Base-by-base conservation (phyloP, 2,113 vertebrate genomes). In the Trematocara zebra region DNA sequence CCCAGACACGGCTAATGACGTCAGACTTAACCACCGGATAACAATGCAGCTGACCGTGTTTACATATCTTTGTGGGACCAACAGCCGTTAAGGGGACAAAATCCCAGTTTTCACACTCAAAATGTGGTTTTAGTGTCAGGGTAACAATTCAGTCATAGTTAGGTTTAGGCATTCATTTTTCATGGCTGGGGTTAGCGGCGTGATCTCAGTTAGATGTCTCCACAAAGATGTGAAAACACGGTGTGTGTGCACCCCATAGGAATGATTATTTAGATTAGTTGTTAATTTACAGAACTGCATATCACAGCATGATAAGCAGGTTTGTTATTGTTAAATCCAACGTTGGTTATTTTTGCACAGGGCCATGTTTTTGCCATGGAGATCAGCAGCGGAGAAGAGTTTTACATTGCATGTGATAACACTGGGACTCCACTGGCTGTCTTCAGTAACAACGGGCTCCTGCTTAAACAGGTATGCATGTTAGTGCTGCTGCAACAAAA, bases 331-430 rank as follows among this genome's bases (percentile, higher is more conserved):
- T 54, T 53, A 8, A 37, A 20, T 31, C 33, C 15, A 47, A 18
- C n/a, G 10, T 3, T 85, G 15, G 80, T 42, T 76, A 2, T 76
- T 78, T 15, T 54, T 85, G 26, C 67, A 37, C 87, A 95, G 94
- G 99, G 98, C 40, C 99, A 99, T 56, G 97, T 99, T 72, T 99
- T 99, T 89, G 98, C 99, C 8, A 99, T 99, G 98, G 99, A 99
- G 91, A 98, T 99, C 88, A 99, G 98, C 95, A 99, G 98, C 5
- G 99, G 99, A 23, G 98, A 99, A 1, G 99, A 99, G 94, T 99
- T 98, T 95, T 99, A 99, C 87, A 99, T 99, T 23, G 99, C 99
- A 0, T 99, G 98, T 5, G 99, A 99, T 90, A 99, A 99, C 89
- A 99, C 98, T 0, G 99, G 99, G 8, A 99, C 98, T 1, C 99